Base-by-base conservation (phyloP, 2,888 invertebrate genomes). In the Apodemia mormo region DNA sequence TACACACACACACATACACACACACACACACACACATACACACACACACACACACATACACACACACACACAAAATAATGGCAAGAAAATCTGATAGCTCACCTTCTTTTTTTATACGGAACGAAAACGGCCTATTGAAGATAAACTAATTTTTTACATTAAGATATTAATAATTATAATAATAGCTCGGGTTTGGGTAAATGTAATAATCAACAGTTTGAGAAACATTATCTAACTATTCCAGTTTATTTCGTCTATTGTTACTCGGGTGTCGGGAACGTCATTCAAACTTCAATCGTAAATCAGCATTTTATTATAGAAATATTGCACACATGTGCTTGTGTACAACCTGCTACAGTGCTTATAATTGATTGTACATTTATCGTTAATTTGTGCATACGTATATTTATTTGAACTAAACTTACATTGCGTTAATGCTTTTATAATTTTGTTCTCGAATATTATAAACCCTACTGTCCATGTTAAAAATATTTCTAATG, bases 21-120 rank as follows among this genome's bases (percentile, higher is more conserved):
- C 22, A 22, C 22, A 22, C 22, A 22, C 22, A 22, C 22, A 22
- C 22, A 22, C 22, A 22, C 22, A 22, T 0, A 22, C 22, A 22
- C 22, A 22, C 22, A 22, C 22, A 22, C 22, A 22, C 22, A 22
- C 22, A 0, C 22, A 22, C 22, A 22, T n/a, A 22, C 22, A 22
- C 22, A 22, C 22, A 22, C 22, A 22, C 22, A 22, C 22, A 69
- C 30, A 73, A 76, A 70, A 76, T 76, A 66, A 72, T 76, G 72
- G 74, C 58, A 5, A 68, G 74, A 30, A 74, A 73, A 65, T 72
- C 73, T 3, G 71, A 72, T 14, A 73, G 71, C 0, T 74, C 76
- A 12, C 73, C 73, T 33, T 67, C 70, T 29, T 68, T 76, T 71
- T 66, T 70, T 67, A 74, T 76, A 73, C 71, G 69, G n/a, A 58